Conservation (phyloP, 1,140 invertebrate species). For the Paraescarpia echinospica region DNA sequence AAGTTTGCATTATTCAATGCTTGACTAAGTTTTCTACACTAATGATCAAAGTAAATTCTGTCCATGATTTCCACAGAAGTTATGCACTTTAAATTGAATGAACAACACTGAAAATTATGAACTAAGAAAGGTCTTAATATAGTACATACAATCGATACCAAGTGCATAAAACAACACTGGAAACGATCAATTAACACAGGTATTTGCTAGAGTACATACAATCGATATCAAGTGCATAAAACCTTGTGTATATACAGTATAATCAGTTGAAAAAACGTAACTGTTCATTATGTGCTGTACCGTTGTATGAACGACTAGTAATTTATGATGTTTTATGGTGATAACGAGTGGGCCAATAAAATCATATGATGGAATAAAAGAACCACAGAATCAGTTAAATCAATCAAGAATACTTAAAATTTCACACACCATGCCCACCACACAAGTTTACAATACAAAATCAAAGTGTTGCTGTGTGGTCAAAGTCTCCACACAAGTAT, state of each 20-base stretch:
- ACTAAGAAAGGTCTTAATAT: not conserved
- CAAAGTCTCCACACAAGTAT: not conserved
- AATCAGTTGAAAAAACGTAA: not conserved
- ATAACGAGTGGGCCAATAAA: not conserved
- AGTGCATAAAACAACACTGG: not conserved
- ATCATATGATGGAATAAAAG: not conserved
- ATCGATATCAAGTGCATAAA: not conserved
- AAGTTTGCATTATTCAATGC: too few relatives aligned
- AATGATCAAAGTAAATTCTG: too few relatives aligned
- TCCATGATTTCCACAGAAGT: too few relatives aligned
- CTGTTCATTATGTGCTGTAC: not conserved
- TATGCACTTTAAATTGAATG: too few relatives aligned
- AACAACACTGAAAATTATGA: too few relatives aligned
- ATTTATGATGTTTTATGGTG: not conserved
- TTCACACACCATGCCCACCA: not conserved
- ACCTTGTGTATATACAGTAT: not conserved
- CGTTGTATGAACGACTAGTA: not conserved
- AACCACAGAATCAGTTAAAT: not conserved
- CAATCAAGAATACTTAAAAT: not conserved
- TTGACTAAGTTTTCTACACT: too few relatives aligned
- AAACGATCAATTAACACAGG: not conserved
- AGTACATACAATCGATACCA: not conserved
- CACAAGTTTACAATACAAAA: not conserved
- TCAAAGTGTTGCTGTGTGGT: not conserved
- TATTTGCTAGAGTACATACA: not conserved